Conservation (phyloP, 2,113 vertebrate genomes). For the Myodes glareolus region DNA sequence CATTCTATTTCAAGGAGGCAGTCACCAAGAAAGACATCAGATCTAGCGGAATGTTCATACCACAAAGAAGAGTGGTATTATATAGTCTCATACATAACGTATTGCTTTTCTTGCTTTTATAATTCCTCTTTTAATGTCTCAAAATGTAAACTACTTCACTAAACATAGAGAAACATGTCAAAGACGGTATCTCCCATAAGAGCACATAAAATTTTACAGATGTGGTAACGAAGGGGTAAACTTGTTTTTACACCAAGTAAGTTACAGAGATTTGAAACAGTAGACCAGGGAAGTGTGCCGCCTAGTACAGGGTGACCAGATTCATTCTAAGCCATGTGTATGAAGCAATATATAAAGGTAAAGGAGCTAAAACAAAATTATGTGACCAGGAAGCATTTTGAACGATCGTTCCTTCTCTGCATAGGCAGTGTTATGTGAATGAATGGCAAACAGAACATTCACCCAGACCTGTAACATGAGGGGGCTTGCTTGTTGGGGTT, state of each 20-base stretch:
- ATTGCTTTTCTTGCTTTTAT: neutral
- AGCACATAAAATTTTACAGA: neutral
- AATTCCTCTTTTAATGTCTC: neutral
- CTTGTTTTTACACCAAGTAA: neutral
- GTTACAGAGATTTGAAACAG: neutral
- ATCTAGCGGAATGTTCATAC: neutral
- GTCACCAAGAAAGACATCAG: neutral
- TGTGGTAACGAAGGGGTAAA: neutral
- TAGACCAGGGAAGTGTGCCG: neutral
- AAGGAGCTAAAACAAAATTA: neutral
- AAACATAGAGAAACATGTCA: neutral
- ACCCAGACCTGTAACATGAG: no score
- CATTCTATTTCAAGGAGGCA: neutral
- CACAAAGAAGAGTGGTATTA: neutral
- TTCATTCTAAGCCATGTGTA: neutral
- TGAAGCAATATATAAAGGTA: conserved; percentile 38
- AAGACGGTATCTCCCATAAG: neutral
- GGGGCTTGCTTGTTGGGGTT: no score
- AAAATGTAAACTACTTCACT: neutral
- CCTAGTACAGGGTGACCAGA: neutral
- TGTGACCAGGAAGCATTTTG: neutral
- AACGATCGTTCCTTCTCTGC: neutral
- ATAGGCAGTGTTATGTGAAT: neutral
- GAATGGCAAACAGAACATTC: neutral
- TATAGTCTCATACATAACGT: neutral